Percentiles rank a stretch among this genome's conserved stretches.
Evolutionary conservation across 1,140 invertebrate species (phyloP).

Genomic region (Diachasmimorpha longicaudata): DNA sequence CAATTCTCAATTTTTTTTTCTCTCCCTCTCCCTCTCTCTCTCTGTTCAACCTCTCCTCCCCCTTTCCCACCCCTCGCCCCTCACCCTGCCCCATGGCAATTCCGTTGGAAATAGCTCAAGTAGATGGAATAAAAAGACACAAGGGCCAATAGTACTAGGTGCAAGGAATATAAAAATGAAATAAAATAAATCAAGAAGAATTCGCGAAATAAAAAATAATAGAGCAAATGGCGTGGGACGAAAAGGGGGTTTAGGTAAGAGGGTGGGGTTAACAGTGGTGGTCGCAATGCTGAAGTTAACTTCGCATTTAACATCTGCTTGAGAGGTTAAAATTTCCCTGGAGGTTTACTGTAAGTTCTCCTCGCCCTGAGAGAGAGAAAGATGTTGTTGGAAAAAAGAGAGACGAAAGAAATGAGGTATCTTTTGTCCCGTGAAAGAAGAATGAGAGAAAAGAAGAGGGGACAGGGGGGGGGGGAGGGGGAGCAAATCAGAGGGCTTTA

Average conservation of each 20-base stretch:
- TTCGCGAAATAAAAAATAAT: constrained; percentile 8
- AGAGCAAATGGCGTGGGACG: neutral
- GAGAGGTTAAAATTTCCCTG: constrained; percentile 57
- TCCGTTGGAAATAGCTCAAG: constrained; percentile 47
- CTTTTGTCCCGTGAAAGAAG: constrained; percentile 33
- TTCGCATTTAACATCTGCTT: constrained; percentile 56
- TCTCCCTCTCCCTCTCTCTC: constrained; percentile 7
- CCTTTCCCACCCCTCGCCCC: constrained; percentile 46
- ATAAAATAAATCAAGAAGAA: constrained; percentile 16
- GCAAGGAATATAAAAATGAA: neutral
- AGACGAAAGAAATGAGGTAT: constrained; percentile 33
- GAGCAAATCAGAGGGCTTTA: constrained; percentile 44
- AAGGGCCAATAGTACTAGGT: constrained; percentile 11
- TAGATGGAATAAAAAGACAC: constrained; percentile 30
- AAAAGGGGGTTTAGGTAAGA: no score
- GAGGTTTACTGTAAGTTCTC: constrained; percentile 51
- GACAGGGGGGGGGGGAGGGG: neutral
- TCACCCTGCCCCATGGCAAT: no score
- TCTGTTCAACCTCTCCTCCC: neutral
- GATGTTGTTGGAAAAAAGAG: neutral
- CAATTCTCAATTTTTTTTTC: constrained; percentile 33
- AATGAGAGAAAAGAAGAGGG: neutral
- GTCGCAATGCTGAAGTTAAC: constrained; percentile 50
- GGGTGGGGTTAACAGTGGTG: neutral
- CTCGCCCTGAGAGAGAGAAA: neutral